Percentiles rank a stretch among this genome's conserved stretches.
phyloP scores from a whole-genome alignment of 2,113 vertebrate genomes.

The Carlito syrichta region DNA sequence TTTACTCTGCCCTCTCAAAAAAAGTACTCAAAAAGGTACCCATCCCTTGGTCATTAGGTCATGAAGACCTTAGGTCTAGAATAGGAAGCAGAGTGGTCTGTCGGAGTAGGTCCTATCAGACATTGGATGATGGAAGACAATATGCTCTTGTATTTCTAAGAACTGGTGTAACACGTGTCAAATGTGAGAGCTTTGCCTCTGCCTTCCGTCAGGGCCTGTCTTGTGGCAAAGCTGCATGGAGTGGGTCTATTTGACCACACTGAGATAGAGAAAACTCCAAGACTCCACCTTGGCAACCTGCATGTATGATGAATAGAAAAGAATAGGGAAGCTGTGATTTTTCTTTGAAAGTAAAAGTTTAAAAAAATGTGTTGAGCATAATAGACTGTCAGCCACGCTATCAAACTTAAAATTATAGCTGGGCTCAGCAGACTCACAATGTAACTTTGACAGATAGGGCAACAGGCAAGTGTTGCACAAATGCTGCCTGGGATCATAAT shows the following conservation, averaged over 20 bases:
- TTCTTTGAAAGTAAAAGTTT: constrained; percentile 58
- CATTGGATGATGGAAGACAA: not conserved
- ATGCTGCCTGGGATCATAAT: not conserved
- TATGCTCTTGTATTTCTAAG: not conserved
- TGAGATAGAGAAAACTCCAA: not conserved
- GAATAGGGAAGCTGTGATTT: constrained; percentile 6
- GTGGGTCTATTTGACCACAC: not conserved
- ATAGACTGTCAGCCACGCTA: constrained; percentile 48
- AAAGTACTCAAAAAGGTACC: not conserved
- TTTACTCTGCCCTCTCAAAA: not conserved
- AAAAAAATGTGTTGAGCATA: constrained; percentile 42
- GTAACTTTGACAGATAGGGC: constrained; percentile 57
- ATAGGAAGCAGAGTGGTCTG: not conserved
- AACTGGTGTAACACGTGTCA: not conserved
- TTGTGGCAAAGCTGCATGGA: not conserved
- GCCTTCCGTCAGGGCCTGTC: not conserved
- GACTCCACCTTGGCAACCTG: not conserved
- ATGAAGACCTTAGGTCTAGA: not conserved
- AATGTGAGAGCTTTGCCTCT: not conserved
- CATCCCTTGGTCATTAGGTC: no score
- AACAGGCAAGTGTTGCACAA: not conserved
- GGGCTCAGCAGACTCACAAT: not conserved
- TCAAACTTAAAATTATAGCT: constrained; percentile 50
- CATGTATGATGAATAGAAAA: not conserved
- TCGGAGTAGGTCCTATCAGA: not conserved